These are phyloP conservation scores for Chloroceryle aenea DNA, from an alignment of 2,113 vertebrate species.

Conservation along the genomic window DNA sequence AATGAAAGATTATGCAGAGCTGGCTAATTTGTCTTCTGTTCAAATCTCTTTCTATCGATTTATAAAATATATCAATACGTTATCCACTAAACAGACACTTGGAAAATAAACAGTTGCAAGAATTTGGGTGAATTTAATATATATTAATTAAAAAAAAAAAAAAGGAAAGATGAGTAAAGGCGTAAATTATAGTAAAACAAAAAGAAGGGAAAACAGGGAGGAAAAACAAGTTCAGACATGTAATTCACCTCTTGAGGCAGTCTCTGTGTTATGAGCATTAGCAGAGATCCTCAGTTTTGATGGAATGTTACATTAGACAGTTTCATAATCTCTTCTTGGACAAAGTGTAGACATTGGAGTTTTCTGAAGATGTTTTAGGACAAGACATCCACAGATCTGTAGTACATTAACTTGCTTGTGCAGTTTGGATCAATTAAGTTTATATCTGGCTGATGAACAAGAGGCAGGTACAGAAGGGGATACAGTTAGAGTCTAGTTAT, in stretches of 20 bases:
- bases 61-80: neutral
- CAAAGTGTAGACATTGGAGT: neutral
- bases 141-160: neutral
- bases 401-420: neutral
- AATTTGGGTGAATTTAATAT: neutral
- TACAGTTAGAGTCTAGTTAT: neutral
- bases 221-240: rapidly evolving
- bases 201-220: rapidly evolving
- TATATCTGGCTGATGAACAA: neutral
- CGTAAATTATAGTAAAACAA: neutral
- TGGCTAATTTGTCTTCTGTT: neutral
- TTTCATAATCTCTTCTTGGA: neutral
- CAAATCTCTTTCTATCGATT: neutral
- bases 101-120: neutral
- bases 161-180: neutral
- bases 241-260: neutral
- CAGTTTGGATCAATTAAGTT: neutral
- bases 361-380: neutral
- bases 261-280: neutral
- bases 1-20: neutral
- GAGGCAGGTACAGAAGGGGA: neutral
- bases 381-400: neutral
- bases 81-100: neutral
- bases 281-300: neutral
- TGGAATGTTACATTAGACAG: neutral